A percentile compares a stretch with the other conserved stretches of the same genome.
phyloP scores from a whole-genome alignment of 2,888 invertebrate genomes.

The Neoascia interrupta region DNA sequence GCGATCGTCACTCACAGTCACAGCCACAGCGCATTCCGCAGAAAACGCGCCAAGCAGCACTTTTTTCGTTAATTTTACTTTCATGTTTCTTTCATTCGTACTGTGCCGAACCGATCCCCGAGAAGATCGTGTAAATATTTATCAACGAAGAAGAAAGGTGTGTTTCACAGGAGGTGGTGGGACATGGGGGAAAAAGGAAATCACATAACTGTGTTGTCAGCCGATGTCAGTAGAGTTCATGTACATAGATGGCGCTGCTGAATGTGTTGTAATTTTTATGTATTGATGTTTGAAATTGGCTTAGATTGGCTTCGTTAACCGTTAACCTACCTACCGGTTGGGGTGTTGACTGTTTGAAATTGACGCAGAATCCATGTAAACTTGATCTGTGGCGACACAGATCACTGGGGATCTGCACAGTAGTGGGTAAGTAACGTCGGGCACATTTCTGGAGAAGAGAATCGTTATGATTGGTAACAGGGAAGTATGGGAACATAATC shows the following conservation, averaged over 20 bases:
- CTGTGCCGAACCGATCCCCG: constrained; percentile 11
- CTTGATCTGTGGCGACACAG: no score
- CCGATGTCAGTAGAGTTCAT: constrained; percentile 52
- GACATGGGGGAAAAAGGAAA: constrained; percentile 46
- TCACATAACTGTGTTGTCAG: constrained; percentile 65
- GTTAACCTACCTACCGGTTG: constrained; percentile 13
- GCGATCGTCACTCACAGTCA: not conserved
- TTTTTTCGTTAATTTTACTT: constrained; percentile 49
- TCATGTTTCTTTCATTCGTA: constrained; percentile 53
- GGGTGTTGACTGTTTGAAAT: not conserved
- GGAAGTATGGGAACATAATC: no score
- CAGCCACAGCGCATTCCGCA: constrained; percentile 39
- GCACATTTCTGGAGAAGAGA: no score
- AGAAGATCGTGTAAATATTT: constrained; percentile 57
- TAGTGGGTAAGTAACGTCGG: no score
- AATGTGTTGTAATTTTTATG: constrained; percentile 42
- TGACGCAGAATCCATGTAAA: no score
- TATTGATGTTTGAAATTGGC: not conserved
- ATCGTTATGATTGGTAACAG: no score
- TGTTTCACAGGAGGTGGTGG: not conserved
- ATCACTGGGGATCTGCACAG: no score
- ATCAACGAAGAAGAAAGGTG: constrained; percentile 29
- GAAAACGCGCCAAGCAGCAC: constrained; percentile 17
- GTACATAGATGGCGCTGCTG: constrained; percentile 17
- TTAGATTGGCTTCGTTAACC: constrained; percentile 20